These are phyloP conservation scores for Ficedula albicollis DNA, from an alignment of 2,797 vertebrate genomes.

Conservation along the genomic window DNA sequence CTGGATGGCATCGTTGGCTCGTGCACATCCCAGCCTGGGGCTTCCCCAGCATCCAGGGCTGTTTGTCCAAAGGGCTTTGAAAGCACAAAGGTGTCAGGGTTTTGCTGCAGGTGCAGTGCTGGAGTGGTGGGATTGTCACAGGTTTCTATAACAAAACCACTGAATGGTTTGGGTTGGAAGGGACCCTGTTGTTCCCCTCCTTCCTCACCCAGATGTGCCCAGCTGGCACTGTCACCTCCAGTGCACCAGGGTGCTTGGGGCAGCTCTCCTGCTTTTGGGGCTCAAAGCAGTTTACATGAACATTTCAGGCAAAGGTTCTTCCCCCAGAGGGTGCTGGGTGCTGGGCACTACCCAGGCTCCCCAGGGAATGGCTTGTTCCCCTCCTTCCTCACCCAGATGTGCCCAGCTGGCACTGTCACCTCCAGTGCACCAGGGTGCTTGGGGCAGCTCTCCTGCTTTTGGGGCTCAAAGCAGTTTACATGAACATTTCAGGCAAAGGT, in stretches of 20 bases:
- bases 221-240: background rate
- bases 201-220: background rate
- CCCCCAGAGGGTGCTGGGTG: background rate
- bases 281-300: background rate
- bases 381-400: background rate
- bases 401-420: background rate
- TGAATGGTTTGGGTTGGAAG: background rate
- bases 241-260: accelerated
- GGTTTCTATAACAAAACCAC: background rate
- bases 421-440: accelerated
- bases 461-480: background rate
- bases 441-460: background rate
- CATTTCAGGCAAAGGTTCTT: background rate
- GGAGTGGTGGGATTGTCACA: background rate
- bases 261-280: background rate
- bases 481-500: background rate
- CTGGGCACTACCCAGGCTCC: background rate
- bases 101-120: background rate
- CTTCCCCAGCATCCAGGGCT: background rate
- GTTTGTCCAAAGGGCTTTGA: background rate
- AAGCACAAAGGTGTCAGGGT: background rate
- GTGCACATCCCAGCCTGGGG: background rate
- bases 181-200: background rate
- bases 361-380: no score
- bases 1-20: slow-evolving; percentile 55